phyloP scores from a whole-genome alignment of 1,140 invertebrate genomes.

The Aleiodes sp. region DNA sequence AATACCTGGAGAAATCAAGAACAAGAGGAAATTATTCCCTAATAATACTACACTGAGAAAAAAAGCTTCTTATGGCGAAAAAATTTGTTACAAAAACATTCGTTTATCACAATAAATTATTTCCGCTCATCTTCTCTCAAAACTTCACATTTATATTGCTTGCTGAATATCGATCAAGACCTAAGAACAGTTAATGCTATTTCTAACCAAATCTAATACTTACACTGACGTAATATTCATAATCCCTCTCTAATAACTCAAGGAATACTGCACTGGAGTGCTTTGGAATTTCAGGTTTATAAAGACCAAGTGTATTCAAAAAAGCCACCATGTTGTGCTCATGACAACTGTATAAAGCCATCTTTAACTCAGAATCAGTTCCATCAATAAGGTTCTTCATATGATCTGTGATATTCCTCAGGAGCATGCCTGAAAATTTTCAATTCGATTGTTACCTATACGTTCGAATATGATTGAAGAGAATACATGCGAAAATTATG shows the following conservation, averaged over 20 bases:
- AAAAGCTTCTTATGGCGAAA: not conserved
- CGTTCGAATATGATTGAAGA: too few species aligned
- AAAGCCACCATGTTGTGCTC: conserved; percentile 77
- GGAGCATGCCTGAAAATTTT: conserved; percentile 63
- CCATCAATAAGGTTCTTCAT: conserved; percentile 52
- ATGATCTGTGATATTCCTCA: conserved; percentile 68
- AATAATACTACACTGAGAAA: not conserved
- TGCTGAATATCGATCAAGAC: not conserved
- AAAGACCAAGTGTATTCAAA: conserved; percentile 72
- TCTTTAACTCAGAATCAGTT: conserved; percentile 58
- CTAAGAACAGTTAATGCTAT: not conserved
- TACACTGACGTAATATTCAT: conserved; percentile 44
- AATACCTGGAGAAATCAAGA: conserved; percentile 20
- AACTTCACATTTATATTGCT: too few species aligned
- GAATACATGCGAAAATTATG: too few species aligned
- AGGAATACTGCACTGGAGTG: conserved; percentile 66
- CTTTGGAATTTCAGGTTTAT: conserved; percentile 68
- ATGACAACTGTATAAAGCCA: conserved; percentile 73
- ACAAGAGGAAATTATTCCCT: not conserved
- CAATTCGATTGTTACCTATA: not conserved
- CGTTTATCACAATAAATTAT: not conserved
- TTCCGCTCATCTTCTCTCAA: too few species aligned
- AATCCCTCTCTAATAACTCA: conserved; percentile 45
- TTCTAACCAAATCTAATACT: not conserved
- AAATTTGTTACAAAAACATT: too few species aligned